Evolutionary conservation across 2,888 invertebrate species (phyloP).

Genomic region (Amiota minor): DNA sequence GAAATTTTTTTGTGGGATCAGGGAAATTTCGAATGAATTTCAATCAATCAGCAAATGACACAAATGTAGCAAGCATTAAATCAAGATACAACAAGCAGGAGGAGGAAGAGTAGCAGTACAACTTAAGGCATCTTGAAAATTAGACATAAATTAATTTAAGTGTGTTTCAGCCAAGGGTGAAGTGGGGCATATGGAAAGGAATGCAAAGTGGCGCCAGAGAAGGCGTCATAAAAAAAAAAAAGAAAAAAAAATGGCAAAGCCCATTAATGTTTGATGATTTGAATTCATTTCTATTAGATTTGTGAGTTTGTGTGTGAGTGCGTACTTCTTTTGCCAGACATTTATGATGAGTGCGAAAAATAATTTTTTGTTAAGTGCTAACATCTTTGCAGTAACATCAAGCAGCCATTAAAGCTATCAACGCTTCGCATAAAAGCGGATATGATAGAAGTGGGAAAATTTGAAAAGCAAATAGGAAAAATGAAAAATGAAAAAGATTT

Average conservation of each 20-base stretch:
- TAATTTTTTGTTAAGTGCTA: slow-evolving; percentile 7
- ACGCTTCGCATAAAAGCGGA: slow-evolving; percentile 42
- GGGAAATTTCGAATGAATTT: background rate
- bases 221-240: background rate
- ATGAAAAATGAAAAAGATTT: background rate
- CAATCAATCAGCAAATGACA: slow-evolving; percentile 22
- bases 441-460: slow-evolving; percentile 41
- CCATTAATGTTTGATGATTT: too few species aligned
- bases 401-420: slow-evolving; percentile 56
- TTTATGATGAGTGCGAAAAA: background rate
- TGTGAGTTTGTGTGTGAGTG: too few species aligned
- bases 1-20: too few species aligned
- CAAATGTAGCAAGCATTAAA: slow-evolving; percentile 1
- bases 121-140: slow-evolving; percentile 48
- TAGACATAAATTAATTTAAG: slow-evolving; percentile 51
- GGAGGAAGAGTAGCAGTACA: slow-evolving; percentile 37
- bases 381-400: background rate
- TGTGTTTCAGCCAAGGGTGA: too few species aligned
- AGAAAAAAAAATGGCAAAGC: slow-evolving; percentile 28
- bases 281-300: too few species aligned
- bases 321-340: too few species aligned
- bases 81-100: slow-evolving; percentile 26
- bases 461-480: background rate
- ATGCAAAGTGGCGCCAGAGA: background rate
- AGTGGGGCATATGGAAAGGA: background rate